Evolutionary conservation across 2,113 vertebrate species (phyloP).

Genomic region (Psittacus erithacus): DNA sequence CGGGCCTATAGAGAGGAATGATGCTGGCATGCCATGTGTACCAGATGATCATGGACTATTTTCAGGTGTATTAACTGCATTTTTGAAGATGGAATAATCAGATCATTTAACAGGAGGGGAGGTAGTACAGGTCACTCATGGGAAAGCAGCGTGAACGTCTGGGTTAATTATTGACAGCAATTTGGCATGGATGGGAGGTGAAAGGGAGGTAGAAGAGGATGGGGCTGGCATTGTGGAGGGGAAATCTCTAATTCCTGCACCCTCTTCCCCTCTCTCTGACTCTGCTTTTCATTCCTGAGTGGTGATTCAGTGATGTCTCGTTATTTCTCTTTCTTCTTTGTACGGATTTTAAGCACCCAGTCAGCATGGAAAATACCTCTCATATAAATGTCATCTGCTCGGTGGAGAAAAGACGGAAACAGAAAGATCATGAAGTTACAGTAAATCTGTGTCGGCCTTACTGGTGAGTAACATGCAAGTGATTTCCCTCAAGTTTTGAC

Average conservation of each 20-base stretch:
- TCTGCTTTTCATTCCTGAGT: not conserved
- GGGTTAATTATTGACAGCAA: too few species aligned
- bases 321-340: not conserved
- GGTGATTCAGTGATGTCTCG: not conserved
- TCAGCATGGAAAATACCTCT: not conserved
- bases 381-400: not conserved
- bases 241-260: not conserved
- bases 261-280: not conserved
- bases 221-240: not conserved
- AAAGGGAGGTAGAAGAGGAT: too few species aligned
- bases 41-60: not conserved
- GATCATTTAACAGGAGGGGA: not conserved
- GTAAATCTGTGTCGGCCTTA: not conserved
- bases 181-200: too few species aligned
- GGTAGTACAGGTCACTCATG: not conserved
- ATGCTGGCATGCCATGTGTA: fast-evolving
- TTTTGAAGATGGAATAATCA: not conserved
- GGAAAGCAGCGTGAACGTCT: too few species aligned
- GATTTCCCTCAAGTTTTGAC: not conserved
- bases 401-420: not conserved
- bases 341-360: not conserved
- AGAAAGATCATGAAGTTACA: not conserved
- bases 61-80: not conserved
- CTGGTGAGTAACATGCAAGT: not conserved
- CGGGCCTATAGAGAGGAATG: not conserved